Evolutionary conservation across 1,140 invertebrate species (phyloP), one percentile per base, ranked within the genome.

Genomic region (Heliconius hermathena): DNA sequence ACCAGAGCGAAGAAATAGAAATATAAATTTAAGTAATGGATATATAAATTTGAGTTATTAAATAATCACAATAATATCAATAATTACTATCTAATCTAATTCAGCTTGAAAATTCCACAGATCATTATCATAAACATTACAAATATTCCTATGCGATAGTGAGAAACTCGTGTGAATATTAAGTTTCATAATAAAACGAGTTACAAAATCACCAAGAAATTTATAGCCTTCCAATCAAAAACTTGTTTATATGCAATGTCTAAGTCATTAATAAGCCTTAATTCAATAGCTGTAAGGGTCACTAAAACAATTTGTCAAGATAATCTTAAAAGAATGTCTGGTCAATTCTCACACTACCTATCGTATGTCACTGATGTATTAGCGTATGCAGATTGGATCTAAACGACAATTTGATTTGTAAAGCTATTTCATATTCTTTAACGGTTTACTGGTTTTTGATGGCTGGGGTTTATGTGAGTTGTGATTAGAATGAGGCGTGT

Each of bases 211-310:
- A 72, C 82, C 73, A 41, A 57, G 71, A 72, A 82, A 91, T 91
- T 91, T 91, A 91, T 87, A 70, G 60, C 82, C 77, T 79, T 89
- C 85, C 83, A 87, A 89, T 89, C 86, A 90, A 81, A 74, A 79
- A 80, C 75, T 74, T 77, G 83, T 84, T 84, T 85, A 84, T 81
- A 87, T 86, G 83, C 85, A 86, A 82, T 87, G 84, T 87, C 79
- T 81, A 83, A 84, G 78, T 77, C 81, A 82, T 84, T 76, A 80
- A 76, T 79, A 26, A 52, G 33, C 22, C 73, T 79, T 79, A 79
- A 74, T 49, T 52, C 73, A 38, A 77, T 72, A 38, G 18, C 8
- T 22, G 52, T 77, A 77, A 74, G 54, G 36, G 41, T 29, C n/a
- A 66, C 6, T 66, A 66, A 66, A 66, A 66, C 26, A 66, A 66